These are phyloP conservation scores for Neodontobutis hainanensis DNA, from an alignment of 2,113 vertebrate species.

Conservation along the genomic window DNA sequence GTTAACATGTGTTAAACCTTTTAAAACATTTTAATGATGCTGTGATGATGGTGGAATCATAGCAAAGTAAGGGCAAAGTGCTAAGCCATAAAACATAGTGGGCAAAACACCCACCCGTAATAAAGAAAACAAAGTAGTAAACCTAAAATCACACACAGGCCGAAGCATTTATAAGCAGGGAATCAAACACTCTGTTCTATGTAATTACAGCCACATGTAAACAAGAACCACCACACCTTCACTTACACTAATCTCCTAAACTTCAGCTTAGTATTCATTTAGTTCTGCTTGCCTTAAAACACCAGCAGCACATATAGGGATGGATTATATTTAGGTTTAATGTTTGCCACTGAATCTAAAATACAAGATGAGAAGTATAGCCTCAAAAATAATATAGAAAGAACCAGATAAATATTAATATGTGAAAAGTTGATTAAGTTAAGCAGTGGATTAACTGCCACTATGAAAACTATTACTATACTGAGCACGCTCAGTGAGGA, in stretches of 20 bases:
- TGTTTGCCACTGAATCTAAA: slow-evolving; percentile 17
- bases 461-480: slow-evolving; percentile 2
- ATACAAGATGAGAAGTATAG: slow-evolving; percentile 27
- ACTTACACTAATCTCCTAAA: slow-evolving; percentile 5
- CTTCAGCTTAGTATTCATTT: slow-evolving; percentile 23
- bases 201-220: slow-evolving; percentile 51
- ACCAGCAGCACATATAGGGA: slow-evolving; percentile 10
- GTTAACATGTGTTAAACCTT: slow-evolving; percentile 2
- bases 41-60: not conserved
- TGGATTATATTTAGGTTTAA: slow-evolving; percentile 4
- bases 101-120: not conserved
- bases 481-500: slow-evolving; percentile 24
- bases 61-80: not conserved
- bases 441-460: slow-evolving; percentile 37
- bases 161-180: slow-evolving; percentile 8
- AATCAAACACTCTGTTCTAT: slow-evolving; percentile 29
- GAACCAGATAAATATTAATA: slow-evolving; percentile 53
- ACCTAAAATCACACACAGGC: slow-evolving; percentile 38
- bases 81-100: slow-evolving; percentile 23
- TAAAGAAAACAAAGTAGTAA: slow-evolving; percentile 33
- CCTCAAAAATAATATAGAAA: slow-evolving; percentile 38
- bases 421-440: slow-evolving; percentile 30
- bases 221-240: slow-evolving; percentile 41
- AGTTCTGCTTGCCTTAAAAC: slow-evolving; percentile 21
- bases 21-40: slow-evolving; percentile 19